Conservation (phyloP, 2,797 vertebrate genomes). For the Parotocinclus haroldoi region DNA sequence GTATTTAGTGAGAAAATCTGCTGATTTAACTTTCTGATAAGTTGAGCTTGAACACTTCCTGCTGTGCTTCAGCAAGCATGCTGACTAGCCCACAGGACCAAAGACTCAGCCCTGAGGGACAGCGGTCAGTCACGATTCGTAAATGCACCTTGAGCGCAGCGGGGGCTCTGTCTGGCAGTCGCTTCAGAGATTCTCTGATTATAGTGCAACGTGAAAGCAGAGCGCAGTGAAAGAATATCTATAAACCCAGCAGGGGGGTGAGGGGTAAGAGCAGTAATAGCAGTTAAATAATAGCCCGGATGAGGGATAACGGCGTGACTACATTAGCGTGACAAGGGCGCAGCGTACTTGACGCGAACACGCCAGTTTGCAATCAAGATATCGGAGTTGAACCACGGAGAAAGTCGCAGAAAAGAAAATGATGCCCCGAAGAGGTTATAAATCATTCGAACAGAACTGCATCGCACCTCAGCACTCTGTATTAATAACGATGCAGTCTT, state of each 20-base stretch:
- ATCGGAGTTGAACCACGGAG: conserved; percentile 41
- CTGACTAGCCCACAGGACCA: conserved; percentile 45
- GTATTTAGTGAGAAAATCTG: no score
- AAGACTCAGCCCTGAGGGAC: conserved; percentile 31
- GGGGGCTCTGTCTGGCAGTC: conserved; percentile 34
- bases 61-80: conserved; percentile 29
- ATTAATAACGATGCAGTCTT: no score
- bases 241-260: conserved; percentile 8
- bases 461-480: no score
- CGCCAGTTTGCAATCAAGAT: conserved; percentile 45
- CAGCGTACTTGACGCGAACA: conserved; percentile 46
- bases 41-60: conserved; percentile 6
- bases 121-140: conserved; percentile 15
- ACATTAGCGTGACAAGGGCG: conserved; percentile 45
- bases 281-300: conserved; percentile 28
- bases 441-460: conserved; percentile 38
- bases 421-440: conserved; percentile 49
- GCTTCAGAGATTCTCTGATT: conserved; percentile 23
- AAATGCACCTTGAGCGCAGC: conserved; percentile 33
- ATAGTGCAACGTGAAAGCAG: conserved; percentile 14
- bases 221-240: conserved; percentile 10
- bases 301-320: conserved; percentile 25
- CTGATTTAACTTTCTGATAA: no score
- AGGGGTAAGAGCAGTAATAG: conserved; percentile 42
- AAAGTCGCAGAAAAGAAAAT: conserved; percentile 44